phyloP scores from a whole-genome alignment of 1,140 invertebrate genomes.

The Heliconius melpomene region DNA sequence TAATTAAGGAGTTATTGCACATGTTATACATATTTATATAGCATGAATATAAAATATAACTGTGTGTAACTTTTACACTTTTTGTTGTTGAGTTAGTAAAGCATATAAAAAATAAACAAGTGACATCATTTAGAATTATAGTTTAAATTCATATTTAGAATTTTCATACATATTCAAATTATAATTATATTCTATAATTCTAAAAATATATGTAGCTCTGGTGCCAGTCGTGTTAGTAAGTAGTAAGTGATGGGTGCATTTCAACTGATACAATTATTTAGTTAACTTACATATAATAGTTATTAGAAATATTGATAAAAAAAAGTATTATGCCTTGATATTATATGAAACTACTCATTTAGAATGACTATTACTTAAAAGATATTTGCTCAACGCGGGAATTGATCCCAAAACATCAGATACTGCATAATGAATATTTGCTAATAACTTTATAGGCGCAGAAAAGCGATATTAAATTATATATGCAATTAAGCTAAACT shows the following conservation, averaged over 20 bases:
- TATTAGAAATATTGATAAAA: background rate
- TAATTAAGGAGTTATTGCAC: background rate
- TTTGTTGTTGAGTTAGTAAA: background rate
- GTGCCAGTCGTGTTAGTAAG: background rate
- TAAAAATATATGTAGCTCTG: background rate
- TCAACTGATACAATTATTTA: slow-evolving; percentile 1
- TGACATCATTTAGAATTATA: background rate
- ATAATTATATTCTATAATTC: background rate
- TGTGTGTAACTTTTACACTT: background rate
- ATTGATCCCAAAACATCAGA: too few species aligned
- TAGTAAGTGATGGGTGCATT: slow-evolving; percentile 2
- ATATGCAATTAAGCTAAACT: background rate
- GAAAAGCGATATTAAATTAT: background rate
- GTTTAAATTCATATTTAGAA: background rate
- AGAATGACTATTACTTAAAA: too few species aligned
- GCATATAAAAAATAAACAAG: background rate
- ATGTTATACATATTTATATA: too few species aligned
- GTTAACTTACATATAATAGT: background rate
- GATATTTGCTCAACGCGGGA: too few species aligned
- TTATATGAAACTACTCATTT: too few species aligned
- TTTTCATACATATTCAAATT: background rate
- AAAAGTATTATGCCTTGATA: too few species aligned
- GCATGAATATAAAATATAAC: too few species aligned
- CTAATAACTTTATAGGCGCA: background rate
- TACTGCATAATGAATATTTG: background rate